Conservation (phyloP, 2,888 invertebrate species). For the Eupithecia tripunctaria region DNA sequence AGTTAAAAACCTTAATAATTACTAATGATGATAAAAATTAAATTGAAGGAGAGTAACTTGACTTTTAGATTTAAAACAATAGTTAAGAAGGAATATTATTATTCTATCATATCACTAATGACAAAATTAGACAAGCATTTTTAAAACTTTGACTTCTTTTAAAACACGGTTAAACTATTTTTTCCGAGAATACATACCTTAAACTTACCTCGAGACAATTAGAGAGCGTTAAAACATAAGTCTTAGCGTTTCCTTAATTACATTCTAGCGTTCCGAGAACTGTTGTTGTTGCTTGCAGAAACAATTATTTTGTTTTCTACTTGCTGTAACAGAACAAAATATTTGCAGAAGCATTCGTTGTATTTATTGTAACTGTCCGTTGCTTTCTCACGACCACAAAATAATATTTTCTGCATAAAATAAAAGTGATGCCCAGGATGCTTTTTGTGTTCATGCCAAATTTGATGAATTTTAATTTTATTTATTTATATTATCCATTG, state of each 20-base stretch:
- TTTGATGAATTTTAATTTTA: too few relatives aligned
- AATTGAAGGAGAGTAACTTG: too few relatives aligned
- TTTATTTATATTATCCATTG: too few relatives aligned
- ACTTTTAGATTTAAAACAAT: too few relatives aligned
- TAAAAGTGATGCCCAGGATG: neutral
- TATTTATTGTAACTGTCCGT: neutral
- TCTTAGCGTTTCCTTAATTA: constrained; percentile 44
- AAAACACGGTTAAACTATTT: neutral
- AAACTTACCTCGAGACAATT: constrained; percentile 33
- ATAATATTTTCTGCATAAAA: neutral
- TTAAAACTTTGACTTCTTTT: neutral
- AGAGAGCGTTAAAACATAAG: constrained; percentile 38
- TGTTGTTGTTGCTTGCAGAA: constrained; percentile 38
- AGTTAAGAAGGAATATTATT: too few relatives aligned
- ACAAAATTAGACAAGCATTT: neutral
- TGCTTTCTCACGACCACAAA: neutral
- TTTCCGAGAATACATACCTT: constrained; percentile 9
- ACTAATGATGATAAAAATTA: too few relatives aligned
- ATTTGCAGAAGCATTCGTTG: neutral
- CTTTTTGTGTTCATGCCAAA: too few relatives aligned
- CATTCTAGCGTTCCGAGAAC: constrained; percentile 42
- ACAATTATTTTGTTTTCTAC: constrained; percentile 35
- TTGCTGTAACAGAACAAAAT: constrained; percentile 13
- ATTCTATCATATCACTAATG: too few relatives aligned
- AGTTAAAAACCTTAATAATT: too few relatives aligned